Evolutionary conservation across 2,113 vertebrate species (phyloP), one percentile per base, ranked within the genome.

Genomic region (Amphiprion ocellaris): DNA sequence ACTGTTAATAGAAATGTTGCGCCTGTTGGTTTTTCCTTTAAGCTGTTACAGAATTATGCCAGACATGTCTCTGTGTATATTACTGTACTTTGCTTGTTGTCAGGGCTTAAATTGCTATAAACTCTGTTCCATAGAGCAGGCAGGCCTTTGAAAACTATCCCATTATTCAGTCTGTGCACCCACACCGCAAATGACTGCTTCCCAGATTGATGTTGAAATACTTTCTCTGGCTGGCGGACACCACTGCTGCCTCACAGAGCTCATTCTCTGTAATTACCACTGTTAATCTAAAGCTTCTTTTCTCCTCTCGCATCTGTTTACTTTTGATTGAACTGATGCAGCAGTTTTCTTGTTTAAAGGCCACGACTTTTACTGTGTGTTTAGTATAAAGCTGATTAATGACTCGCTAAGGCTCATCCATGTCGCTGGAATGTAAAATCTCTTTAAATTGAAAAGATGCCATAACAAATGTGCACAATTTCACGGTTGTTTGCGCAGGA

Each of bases 211-310:
- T 58, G 59, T 47, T 39, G 49, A 39, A 74, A 62, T 17, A 16
- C 54, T 24, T 59, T 59, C 60, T 62, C 59, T 60, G 66, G 15
- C 28, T 12, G 14, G 53, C 49, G 50, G 64, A 70, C 66, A 14
- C 24, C 39, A 61, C 61, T 46, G 3, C 61, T 72, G 63, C 39
- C 47, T 64, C 46, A 17, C 58, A 56, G 1, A 58, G 53, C 53
- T 69, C 26, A 5, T 46, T 70, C 70, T 52, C 17, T n/a, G 44
- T 63, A 68, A 84, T 84, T 68, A 67, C 37, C 39, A 58, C 41
- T 47, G 24, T 55, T 74, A 66, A 75, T 82, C 49, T 59, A 67
- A 87, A 71, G 69, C 60, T 66, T 24, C 44, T 75, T 67, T 74
- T 14, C 26, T 60, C 33, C 24, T 59, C 30, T 41, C 14, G 0